Conservation (phyloP, 37 sponge, comb jelly and placozoan genomes). For the Halichondria panicea region DNA sequence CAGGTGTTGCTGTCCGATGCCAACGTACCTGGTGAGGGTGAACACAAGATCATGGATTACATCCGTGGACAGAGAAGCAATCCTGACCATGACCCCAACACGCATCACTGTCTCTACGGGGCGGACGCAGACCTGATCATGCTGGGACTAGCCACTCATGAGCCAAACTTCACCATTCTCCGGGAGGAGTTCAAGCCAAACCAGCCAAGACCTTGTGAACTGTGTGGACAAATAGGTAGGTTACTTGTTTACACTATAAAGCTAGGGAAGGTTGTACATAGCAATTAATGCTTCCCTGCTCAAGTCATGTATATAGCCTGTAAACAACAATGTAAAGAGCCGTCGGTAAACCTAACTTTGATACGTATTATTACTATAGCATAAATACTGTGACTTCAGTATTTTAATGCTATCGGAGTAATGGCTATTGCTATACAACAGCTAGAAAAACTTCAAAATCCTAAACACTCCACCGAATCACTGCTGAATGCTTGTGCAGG, state of each 20-base stretch:
- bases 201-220: constrained; percentile 88
- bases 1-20: constrained; percentile 97
- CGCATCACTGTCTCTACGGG: constrained; percentile 97
- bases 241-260: too few relatives aligned
- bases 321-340: too few relatives aligned
- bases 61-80: constrained; percentile 88
- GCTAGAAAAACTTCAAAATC: not conserved
- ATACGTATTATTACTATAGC: too few relatives aligned
- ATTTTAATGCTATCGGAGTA: not conserved
- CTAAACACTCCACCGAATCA: too few relatives aligned
- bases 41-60: constrained; percentile 99
- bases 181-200: constrained; percentile 98
- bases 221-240: constrained; percentile 89
- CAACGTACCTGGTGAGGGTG: constrained; percentile 99
- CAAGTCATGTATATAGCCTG: too few relatives aligned
- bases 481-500: constrained; percentile 27
- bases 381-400: not conserved
- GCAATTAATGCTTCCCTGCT: not conserved
- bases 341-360: not conserved
- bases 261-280: too few relatives aligned
- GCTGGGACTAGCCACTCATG: constrained; percentile 98
- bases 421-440: not conserved
- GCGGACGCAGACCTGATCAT: constrained; percentile 99
- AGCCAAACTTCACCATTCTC: constrained; percentile 98
- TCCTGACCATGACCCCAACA: constrained; percentile 94